These are phyloP conservation scores for Hydrozoanthus tunicans DNA, from an alignment of 64 coral and sea anemone genomes.

Conservation along the genomic window DNA sequence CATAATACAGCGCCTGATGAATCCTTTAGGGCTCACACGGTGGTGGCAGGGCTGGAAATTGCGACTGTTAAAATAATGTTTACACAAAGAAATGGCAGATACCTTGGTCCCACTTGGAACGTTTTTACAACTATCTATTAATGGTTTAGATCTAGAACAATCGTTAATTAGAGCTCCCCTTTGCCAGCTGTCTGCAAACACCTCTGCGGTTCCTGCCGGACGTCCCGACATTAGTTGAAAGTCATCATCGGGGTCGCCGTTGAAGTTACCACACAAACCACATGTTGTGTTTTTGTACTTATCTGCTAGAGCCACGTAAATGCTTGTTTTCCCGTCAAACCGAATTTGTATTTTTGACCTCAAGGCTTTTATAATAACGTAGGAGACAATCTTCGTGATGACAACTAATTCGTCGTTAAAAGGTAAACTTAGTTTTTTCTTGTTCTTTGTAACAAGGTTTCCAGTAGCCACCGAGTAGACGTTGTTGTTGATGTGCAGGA, in stretches of 20 bases:
- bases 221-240: not conserved
- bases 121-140: constrained; percentile 18
- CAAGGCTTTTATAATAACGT: constrained; percentile 46
- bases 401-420: constrained; percentile 43
- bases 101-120: not conserved
- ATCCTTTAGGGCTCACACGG: constrained; percentile 40
- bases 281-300: constrained; percentile 63
- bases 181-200: constrained; percentile 54
- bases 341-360: constrained; percentile 40
- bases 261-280: constrained; percentile 60
- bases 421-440: constrained; percentile 8
- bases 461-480: constrained; percentile 27
- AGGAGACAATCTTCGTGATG: constrained; percentile 32
- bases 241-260: constrained; percentile 42
- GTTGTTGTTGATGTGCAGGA: constrained; percentile 34
- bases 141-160: not conserved
- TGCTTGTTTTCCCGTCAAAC: constrained; percentile 42
- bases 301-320: constrained; percentile 35
- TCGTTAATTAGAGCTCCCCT: not conserved
- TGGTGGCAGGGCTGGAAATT: constrained; percentile 46
- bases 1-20: constrained; percentile 54
- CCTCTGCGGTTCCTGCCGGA: not conserved
- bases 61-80: not conserved
- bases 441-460: not conserved
- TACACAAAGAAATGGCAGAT: not conserved